Evolutionary conservation across 2,888 invertebrate species (phyloP).

Genomic region (Blastobasis lacticolella): DNA sequence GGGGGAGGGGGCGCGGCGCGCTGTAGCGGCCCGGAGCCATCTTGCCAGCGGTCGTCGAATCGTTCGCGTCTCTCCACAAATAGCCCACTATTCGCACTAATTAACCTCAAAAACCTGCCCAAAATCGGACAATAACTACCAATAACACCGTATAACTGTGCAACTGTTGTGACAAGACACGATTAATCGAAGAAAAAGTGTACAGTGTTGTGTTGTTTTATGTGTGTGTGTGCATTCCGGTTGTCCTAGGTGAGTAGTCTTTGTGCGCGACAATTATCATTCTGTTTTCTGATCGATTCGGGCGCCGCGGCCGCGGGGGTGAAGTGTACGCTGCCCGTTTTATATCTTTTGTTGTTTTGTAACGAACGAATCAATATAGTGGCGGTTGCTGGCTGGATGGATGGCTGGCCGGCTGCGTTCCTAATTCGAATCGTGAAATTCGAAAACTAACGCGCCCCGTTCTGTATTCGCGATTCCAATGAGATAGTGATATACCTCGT

Average conservation of each 20-base stretch:
- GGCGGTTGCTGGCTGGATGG: conserved; percentile 31
- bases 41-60: conserved; percentile 68
- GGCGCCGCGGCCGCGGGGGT: conserved; percentile 63
- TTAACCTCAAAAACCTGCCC: conserved; percentile 54
- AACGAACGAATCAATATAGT: conserved; percentile 67
- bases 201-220: conserved; percentile 52
- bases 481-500: no score
- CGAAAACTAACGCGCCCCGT: no score
- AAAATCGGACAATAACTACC: conserved; percentile 41
- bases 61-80: conserved; percentile 66
- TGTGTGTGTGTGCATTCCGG: conserved; percentile 62
- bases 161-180: conserved; percentile 21
- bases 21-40: conserved; percentile 65
- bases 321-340: conserved; percentile 54
- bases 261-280: conserved; percentile 74
- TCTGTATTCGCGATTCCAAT: no score
- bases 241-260: conserved; percentile 66
- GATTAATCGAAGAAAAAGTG: conserved; percentile 21
- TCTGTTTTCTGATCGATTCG: conserved; percentile 60
- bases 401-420: conserved; percentile 23
- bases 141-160: conserved; percentile 32
- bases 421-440: conserved; percentile 14
- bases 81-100: conserved; percentile 66
- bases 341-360: conserved; percentile 74
- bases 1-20: conserved; percentile 52